Percentiles rank a stretch among this genome's conserved stretches.
phyloP scores from a whole-genome alignment of 1,140 invertebrate species.

The Brachionus sp. region DNA sequence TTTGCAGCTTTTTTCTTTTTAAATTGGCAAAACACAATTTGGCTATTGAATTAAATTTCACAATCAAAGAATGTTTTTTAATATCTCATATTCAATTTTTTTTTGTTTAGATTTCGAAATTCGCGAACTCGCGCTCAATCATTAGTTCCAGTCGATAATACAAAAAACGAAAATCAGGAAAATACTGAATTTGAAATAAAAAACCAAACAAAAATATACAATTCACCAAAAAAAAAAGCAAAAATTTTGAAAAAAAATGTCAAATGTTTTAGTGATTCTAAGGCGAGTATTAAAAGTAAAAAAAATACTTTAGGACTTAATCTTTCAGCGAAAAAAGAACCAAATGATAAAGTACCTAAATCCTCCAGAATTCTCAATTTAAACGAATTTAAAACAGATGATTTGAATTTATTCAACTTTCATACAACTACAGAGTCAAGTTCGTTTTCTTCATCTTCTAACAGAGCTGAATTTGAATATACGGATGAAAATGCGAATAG shows the following conservation, averaged over 20 bases:
- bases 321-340: not conserved
- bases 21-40: not conserved
- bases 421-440: conserved; percentile 6
- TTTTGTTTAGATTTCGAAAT: not conserved
- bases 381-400: not conserved
- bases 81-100: not conserved
- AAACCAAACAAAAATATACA: not conserved
- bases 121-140: not conserved
- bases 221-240: not conserved
- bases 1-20: not conserved
- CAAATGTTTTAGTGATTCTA: not conserved
- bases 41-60: not conserved
- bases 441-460: not conserved
- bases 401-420: not conserved
- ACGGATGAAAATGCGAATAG: not conserved
- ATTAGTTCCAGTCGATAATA: not conserved
- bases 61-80: no score
- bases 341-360: not conserved
- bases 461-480: not conserved
- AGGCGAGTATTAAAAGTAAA: not conserved
- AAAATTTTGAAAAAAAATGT: not conserved
- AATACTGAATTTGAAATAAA: not conserved
- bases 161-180: not conserved
- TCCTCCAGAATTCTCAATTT: not conserved
- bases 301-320: not conserved